Evolutionary conservation across 2,888 invertebrate genomes (phyloP), one percentile per base, ranked within the genome.

Genomic region (Caradrina kadenii): DNA sequence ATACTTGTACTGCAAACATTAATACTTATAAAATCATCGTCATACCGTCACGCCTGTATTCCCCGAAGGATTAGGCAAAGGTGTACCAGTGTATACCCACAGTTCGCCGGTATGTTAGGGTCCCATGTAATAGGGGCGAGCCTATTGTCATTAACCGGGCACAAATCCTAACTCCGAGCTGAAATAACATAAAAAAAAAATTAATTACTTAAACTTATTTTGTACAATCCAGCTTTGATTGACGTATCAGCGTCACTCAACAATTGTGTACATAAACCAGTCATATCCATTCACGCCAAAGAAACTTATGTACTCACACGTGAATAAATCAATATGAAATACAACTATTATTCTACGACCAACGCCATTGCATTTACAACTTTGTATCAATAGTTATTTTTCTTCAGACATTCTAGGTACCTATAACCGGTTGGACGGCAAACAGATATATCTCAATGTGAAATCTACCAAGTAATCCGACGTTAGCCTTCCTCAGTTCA

Each of bases 201-300:
- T 50, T 22, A 22, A 55, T 64, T 22, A 53, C 62, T 58, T 50
- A 42, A 26, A 22, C 10, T 55, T 66, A 60, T 62, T 64, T 70
- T 64, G 50, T 63, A 73, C 48, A 52, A 59, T 26, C 39, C 42
- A 61, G 19, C 55, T 63, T 54, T 55, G 55, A 52, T 67, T 71
- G 54, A 66, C 65, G 66, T 61, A 50, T 56, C 59, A 48, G 22
- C 67, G 65, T 69, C 65, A 76, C 64, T 60, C 49, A 59, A 71
- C 73, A 83, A 72, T 72, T 79, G 76, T 63, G 53, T 73, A 69
- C 58, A 81, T 68, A 81, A 73, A 72, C 53, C 52, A 52, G 19
- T 65, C 31, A 55, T 54, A 59, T 58, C 56, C 68, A 80, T 69
- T 82, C 62, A 66, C 19, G 65, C 42, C 61, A 56, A 60, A 69